Evolutionary conservation across 2,888 invertebrate genomes (phyloP).

Genomic region (Oscheius sp.): DNA sequence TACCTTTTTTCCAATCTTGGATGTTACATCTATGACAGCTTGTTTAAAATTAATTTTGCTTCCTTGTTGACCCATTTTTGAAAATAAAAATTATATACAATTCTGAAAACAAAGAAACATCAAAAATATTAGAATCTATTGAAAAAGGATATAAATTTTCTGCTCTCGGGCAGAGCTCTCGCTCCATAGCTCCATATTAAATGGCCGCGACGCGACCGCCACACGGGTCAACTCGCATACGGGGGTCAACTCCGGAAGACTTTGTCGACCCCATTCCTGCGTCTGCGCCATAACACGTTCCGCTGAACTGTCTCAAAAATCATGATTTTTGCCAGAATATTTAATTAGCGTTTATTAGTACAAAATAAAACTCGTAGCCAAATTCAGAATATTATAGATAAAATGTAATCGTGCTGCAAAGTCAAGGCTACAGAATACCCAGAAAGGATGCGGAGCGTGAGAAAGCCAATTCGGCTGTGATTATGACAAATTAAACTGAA

Average conservation of each 20-base stretch:
- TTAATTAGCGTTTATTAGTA: neutral
- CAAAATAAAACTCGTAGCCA: neutral
- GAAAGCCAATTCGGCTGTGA: too few species aligned
- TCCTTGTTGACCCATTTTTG: constrained; percentile 92
- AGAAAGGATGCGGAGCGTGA: neutral
- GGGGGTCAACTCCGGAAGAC: constrained; percentile 18
- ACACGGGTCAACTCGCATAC: neutral
- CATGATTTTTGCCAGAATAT: neutral
- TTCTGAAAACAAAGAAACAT: neutral
- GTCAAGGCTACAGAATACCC: neutral
- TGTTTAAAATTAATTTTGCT: constrained; percentile 97
- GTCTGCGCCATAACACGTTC: neutral
- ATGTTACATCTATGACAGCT: constrained; percentile 94
- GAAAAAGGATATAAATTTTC: neutral
- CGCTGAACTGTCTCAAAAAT: neutral
- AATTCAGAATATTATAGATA: neutral
- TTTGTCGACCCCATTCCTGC: neutral
- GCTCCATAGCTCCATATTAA: constrained; percentile 24
- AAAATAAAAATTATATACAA: too few species aligned
- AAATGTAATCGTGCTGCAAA: neutral
- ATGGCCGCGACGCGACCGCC: constrained; percentile 18
- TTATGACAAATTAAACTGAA: too few species aligned
- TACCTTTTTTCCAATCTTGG: constrained; percentile 79
- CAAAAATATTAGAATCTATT: too few species aligned
- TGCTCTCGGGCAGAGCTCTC: neutral